Evolutionary conservation across 2,797 vertebrate species (phyloP).

Genomic region (Betta splendens): DNA sequence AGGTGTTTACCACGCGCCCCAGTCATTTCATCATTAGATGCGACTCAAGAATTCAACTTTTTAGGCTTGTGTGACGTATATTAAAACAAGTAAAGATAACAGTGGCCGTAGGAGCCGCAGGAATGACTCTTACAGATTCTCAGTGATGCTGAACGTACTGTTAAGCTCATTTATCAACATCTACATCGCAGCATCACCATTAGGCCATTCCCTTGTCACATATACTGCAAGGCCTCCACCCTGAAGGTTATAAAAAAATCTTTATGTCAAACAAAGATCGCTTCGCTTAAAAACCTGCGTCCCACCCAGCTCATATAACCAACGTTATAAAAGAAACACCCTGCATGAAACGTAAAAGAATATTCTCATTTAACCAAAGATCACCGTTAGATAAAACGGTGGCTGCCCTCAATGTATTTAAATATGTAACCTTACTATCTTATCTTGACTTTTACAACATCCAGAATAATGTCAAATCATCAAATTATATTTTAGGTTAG

Average conservation of each 20-base stretch:
- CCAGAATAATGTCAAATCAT: background rate
- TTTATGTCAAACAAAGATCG: background rate
- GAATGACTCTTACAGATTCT: too few relatives aligned
- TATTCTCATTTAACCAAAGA: background rate
- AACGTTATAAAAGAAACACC: background rate
- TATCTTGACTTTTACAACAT: background rate
- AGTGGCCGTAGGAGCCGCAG: too few relatives aligned
- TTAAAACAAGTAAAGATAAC: too few relatives aligned
- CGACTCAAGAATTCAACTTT: background rate
- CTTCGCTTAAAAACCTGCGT: background rate
- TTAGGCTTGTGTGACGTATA: too few relatives aligned
- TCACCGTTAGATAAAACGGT: too few relatives aligned
- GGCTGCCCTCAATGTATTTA: background rate
- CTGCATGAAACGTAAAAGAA: background rate
- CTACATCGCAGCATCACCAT: background rate
- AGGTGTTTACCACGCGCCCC: slow-evolving; percentile 7
- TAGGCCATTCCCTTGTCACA: background rate
- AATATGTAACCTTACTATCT: background rate
- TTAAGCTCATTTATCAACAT: background rate
- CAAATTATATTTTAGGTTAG: too few relatives aligned
- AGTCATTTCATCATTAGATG: slow-evolving; percentile 2
- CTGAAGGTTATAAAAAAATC: slow-evolving; percentile 1
- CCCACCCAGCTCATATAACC: background rate
- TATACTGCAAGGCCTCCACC: slow-evolving; percentile 8
- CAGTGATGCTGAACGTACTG: too few relatives aligned